phyloP scores from a whole-genome alignment of 2,113 vertebrate species.

The Cebidichthys violaceus region DNA sequence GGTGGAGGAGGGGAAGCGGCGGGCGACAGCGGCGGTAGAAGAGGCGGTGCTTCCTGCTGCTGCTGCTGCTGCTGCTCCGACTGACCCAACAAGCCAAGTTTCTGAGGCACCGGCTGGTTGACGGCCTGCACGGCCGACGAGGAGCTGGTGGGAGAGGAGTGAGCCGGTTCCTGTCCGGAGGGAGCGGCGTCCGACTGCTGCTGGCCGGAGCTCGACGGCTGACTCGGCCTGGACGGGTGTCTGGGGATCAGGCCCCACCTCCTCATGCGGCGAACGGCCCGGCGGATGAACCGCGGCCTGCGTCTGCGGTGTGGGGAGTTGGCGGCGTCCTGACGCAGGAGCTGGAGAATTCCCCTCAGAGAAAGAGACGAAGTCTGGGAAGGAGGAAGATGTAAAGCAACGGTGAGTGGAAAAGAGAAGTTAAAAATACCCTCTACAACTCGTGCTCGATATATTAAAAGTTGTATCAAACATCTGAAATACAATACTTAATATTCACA shows the following conservation, averaged over 20 bases:
- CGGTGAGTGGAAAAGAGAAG: neutral
- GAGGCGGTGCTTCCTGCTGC: conserved; percentile 6
- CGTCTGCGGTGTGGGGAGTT: conserved; percentile 82
- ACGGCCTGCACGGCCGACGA: conserved; percentile 78
- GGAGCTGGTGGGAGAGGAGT: conserved; percentile 65
- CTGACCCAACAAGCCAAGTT: conserved; percentile 75
- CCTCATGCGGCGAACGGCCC: conserved; percentile 87
- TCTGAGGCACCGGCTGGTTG: conserved; percentile 84
- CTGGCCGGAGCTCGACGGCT: conserved; percentile 61
- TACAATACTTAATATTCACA: neutral
- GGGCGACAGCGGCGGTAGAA: neutral
- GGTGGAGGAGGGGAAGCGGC: conserved; percentile 58
- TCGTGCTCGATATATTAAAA: neutral
- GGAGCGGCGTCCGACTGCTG: conserved; percentile 69
- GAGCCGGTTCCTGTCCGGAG: conserved; percentile 64
- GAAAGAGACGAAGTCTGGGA: conserved; percentile 87
- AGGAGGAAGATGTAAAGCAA: neutral
- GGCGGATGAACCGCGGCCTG: conserved; percentile 85
- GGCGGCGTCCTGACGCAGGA: conserved; percentile 87
- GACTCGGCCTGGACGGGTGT: conserved; percentile 74
- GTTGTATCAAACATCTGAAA: neutral
- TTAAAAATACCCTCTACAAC: neutral
- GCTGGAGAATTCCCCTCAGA: conserved; percentile 89
- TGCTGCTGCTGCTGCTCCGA: conserved; percentile 63
- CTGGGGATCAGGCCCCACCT: conserved; percentile 89